These are phyloP conservation scores for Gymnoscelis rufifasciata DNA, from an alignment of 2,888 invertebrate species.

Conservation along the genomic window DNA sequence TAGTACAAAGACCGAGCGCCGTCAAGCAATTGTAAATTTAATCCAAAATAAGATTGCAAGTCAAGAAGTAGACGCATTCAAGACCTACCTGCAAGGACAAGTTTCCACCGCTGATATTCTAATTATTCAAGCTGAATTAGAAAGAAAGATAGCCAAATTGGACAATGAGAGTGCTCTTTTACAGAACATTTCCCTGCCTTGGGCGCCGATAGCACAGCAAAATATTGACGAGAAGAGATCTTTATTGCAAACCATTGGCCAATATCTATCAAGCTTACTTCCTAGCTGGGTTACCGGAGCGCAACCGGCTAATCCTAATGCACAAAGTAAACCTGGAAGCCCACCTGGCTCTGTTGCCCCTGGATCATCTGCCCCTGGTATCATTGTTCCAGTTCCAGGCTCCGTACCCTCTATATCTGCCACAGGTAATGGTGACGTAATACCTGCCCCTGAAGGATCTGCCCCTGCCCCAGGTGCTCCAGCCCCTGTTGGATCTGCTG, in stretches of 20 bases:
- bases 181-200: conserved; percentile 48
- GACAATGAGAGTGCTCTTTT: conserved; percentile 56
- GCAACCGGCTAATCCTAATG: conserved; percentile 15
- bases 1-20: conserved; percentile 59
- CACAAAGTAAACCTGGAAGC: not conserved
- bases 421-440: not conserved
- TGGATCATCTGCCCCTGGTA: not conserved
- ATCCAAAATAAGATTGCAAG: conserved; percentile 51
- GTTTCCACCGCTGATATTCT: conserved; percentile 53
- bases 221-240: conserved; percentile 53
- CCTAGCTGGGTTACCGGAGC: conserved; percentile 52
- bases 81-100: conserved; percentile 48
- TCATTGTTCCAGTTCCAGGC: not conserved
- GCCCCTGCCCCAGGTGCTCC: conserved; percentile 2
- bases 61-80: conserved; percentile 44
- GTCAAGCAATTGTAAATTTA: conserved; percentile 55
- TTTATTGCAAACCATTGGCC: conserved; percentile 49
- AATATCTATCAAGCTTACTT: conserved; percentile 53
- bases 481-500: not conserved
- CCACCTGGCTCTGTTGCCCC: conserved; percentile 4
- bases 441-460: not conserved
- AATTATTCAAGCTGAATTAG: conserved; percentile 47
- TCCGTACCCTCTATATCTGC: not conserved
- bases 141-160: conserved; percentile 55
- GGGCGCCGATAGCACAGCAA: conserved; percentile 47